Evolutionary conservation across 2,797 vertebrate species (phyloP).

Genomic region (Lepilemur ruficaudatus): DNA sequence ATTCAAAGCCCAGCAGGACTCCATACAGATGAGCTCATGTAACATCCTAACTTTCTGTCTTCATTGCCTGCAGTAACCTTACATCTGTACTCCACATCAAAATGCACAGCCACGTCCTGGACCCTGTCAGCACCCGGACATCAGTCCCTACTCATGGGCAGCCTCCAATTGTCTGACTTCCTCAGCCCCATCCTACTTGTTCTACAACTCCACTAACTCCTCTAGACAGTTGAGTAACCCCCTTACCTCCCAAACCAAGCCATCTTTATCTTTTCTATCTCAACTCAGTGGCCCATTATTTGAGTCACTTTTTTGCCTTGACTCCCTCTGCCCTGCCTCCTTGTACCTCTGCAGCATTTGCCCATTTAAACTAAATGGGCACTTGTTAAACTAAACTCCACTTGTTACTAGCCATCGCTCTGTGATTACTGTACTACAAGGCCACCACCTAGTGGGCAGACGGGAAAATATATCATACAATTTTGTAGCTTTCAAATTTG

Average conservation of each 20-base stretch:
- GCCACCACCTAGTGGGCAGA: conserved; percentile 75
- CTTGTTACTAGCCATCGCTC: not conserved
- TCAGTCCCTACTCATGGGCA: too few relatives aligned
- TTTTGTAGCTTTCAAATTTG: not conserved
- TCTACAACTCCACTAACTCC: not conserved
- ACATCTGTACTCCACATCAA: not conserved
- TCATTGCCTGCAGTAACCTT: not conserved
- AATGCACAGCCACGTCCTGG: not conserved
- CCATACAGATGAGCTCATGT: not conserved
- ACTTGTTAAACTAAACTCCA: too few relatives aligned
- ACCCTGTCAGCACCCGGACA: not conserved
- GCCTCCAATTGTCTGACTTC: not conserved
- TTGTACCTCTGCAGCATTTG: not conserved
- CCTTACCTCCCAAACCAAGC: not conserved
- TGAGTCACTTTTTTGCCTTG: not conserved
- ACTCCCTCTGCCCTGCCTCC: not conserved
- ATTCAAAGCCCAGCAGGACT: not conserved
- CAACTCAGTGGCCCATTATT: not conserved
- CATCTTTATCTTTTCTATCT: not conserved
- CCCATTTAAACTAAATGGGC: not conserved
- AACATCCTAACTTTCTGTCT: not conserved
- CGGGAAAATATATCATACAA: not conserved
- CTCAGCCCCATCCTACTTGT: not conserved
- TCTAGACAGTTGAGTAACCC: not conserved
- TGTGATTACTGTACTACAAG: conserved; percentile 52